phyloP scores from a whole-genome alignment of 2,797 vertebrate genomes.

The Acanthurus leucopareius region DNA sequence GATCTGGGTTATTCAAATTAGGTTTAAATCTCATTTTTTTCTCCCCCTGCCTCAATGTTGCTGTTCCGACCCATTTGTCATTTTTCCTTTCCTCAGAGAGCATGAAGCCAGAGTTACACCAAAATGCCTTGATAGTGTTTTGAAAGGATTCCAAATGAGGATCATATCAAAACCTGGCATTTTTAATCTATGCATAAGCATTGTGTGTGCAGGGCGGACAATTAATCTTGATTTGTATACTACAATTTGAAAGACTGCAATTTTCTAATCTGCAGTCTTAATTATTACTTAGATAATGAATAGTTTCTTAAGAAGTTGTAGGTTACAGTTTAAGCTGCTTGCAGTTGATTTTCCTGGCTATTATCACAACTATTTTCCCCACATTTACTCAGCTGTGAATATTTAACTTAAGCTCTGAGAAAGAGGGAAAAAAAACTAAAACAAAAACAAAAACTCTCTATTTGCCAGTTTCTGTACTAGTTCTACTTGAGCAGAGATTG shows the following conservation, averaged over 20 bases:
- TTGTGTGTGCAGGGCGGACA: not conserved
- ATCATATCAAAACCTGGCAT: constrained; percentile 11
- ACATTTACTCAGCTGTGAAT: not conserved
- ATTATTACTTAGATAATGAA: not conserved
- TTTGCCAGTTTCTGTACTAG: too few relatives aligned
- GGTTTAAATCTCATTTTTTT: constrained; percentile 64
- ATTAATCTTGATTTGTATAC: constrained; percentile 9
- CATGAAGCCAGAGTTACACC: constrained; percentile 3
- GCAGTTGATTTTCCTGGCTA: not conserved
- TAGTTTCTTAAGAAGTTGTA: not conserved
- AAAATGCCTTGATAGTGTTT: constrained; percentile 55
- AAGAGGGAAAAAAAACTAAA: not conserved
- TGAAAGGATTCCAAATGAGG: constrained; percentile 42
- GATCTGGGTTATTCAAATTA: constrained; percentile 81
- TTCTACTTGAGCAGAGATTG: too few relatives aligned
- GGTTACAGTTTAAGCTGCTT: not conserved
- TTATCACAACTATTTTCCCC: not conserved
- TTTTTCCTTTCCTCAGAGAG: constrained; percentile 35
- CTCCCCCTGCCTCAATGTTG: constrained; percentile 10
- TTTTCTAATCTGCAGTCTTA: not conserved
- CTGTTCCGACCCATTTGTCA: constrained; percentile 69
- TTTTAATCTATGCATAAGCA: not conserved
- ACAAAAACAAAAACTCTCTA: too few relatives aligned
- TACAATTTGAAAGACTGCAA: not conserved
- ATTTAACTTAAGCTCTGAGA: not conserved